Evolutionary conservation across 1,140 invertebrate genomes (phyloP), one percentile per base, ranked within the genome.

Genomic region (Tetragnatha versicolor): DNA sequence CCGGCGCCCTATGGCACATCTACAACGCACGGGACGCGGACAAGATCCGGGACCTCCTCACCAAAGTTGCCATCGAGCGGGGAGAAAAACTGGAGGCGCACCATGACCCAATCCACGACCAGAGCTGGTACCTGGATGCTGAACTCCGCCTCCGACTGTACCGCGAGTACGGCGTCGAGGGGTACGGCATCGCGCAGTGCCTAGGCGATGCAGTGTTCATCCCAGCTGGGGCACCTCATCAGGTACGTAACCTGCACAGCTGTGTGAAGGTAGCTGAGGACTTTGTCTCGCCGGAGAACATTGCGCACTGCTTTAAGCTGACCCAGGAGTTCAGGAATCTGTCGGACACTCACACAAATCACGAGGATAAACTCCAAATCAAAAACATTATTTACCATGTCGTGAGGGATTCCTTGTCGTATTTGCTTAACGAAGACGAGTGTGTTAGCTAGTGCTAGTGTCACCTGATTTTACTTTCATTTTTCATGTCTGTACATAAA

Each of bases 321-420:
- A 98, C 96, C 6, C 94, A 98, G 84, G 96, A 99, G 87, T 98
- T 98, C 87, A 91, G 97, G 2, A 91, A 94, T 47, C 88, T 99
- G 17, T 97, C 95, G 3, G 93, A 96, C 80, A 94, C 93, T 58
- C 97, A 98, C 86, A 93, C 93, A n/a, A 98, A 98, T 87, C 97
- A 98, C 86, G 96, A 98, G 86, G 97, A 99, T 87, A 99, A 98
- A 86, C 87, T 99, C 31, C 97, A 99, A 86, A 87, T 88, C 45
- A 98, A 98, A 88, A 99, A 98, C 85, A 98, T 99, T 81, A 95
- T 98, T 82, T 99, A 98, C 86, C 97, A 98, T 85, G 94, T 95
- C 49, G 94, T 98, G 42, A 98, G 98, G 87, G 96, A 99, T 87
- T 91, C 94, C 9, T 86, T 97, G 27, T 89, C 92, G 14, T 89